Base-by-base conservation (phyloP, 2,888 invertebrate species). In the Cartodere bifasciata region DNA sequence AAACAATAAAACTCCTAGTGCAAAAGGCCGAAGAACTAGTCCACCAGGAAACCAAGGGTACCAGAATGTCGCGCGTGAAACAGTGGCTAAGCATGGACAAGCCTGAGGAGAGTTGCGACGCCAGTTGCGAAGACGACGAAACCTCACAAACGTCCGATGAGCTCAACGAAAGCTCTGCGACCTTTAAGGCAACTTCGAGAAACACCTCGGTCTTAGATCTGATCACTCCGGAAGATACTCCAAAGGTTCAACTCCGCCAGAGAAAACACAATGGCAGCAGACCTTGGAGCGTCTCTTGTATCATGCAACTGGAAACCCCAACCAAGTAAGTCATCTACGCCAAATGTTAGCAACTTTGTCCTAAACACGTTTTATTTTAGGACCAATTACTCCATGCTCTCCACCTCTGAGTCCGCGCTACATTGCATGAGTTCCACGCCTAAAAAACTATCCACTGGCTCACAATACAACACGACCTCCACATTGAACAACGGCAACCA, bases 261-360 rank as follows among this genome's bases (percentile, higher is more conserved):
- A 66, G 69, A 42, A 62, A 54, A 39, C 60, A 68, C 55, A 47
- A 60, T 53, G 60, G 67, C 56, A 62, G 47, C 14, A 70, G 88
- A 25, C 88, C 88, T 1, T 87, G 87, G 84, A 87, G 88, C 36
- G 86, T 88, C 4, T 85, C 88, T 4, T 87, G 85, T 46, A 67
- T 87, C 20, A 80, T 84, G 9, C 84, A 84, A 53, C 61, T 80
- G 37, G 67, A 69, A 21, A 36, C 47, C 9, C 41, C 35, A 14
- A 40, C 44, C 32, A 39, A 33, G 48, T 48, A 41, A n/a, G n/a
- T n/a, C n/a, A n/a, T n/a, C n/a, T n/a, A n/a, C n/a, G n/a, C n/a
- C n/a, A n/a, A n/a, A n/a, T n/a, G n/a, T n/a, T n/a, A 45, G 42
- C 35, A 7, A 16, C 13, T n/a, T 12, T 12, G n/a, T 28, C 3